phyloP scores from a whole-genome alignment of 2,888 invertebrate species.

The Erebia aethiops region DNA sequence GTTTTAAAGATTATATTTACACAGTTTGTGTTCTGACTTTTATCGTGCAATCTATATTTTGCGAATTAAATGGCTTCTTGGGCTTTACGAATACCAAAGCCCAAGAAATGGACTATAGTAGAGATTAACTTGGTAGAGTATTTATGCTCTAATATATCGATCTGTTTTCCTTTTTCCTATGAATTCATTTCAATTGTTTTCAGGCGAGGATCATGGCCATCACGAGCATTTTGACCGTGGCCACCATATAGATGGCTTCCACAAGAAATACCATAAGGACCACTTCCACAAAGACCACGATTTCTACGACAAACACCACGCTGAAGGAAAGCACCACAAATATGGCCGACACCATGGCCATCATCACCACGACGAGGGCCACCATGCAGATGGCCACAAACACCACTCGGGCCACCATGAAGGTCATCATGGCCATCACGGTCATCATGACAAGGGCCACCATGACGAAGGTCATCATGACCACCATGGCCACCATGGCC shows the following conservation, averaged over 20 bases:
- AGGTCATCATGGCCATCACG: conserved; percentile 90
- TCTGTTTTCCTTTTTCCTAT: no score
- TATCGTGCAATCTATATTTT: no score
- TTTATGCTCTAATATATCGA: no score
- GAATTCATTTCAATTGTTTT: background rate
- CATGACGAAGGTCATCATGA: conserved; percentile 91
- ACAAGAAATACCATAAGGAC: conserved; percentile 91
- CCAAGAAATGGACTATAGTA: no score
- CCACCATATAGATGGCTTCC: conserved; percentile 14
- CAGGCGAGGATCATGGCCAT: conserved; percentile 8
- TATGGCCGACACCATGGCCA: conserved; percentile 90
- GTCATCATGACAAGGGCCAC: conserved; percentile 91
- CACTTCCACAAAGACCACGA: conserved; percentile 94
- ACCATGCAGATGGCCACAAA: conserved; percentile 91
- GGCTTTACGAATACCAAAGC: no score
- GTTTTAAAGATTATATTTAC: no score
- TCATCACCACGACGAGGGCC: conserved; percentile 87
- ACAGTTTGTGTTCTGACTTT: no score
- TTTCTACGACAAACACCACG: conserved; percentile 94
- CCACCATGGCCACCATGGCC: conserved; percentile 90
- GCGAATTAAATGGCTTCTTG: no score
- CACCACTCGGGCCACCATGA: conserved; percentile 90
- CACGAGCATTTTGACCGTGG: conserved; percentile 16
- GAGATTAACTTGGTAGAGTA: no score
- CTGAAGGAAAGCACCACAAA: conserved; percentile 92